Percentiles rank a stretch among this genome's conserved stretches.
Conservation (phyloP, 2,888 invertebrate species). For the Netelia virgata region DNA sequence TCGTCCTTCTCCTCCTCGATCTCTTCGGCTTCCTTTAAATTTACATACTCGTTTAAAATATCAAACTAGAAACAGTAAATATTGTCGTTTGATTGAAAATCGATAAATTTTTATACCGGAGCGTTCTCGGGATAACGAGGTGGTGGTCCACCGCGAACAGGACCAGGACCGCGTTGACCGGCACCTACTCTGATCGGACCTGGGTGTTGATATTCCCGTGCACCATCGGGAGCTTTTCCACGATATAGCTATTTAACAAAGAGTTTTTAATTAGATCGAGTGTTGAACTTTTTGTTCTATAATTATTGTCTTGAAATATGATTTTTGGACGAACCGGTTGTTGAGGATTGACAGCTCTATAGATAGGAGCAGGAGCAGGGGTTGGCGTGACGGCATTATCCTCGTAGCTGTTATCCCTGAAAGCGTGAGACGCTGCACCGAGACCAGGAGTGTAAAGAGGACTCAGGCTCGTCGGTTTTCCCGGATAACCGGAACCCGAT, state of each 20-base stretch:
- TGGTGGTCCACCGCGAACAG: conserved; percentile 73
- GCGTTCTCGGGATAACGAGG: conserved; percentile 72
- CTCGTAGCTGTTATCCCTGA: conserved; percentile 83
- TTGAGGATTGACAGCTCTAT: conserved; percentile 74
- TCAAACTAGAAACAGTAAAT: background rate
- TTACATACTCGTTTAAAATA: conserved; percentile 9
- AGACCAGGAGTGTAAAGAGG: conserved; percentile 80
- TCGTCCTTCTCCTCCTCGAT: conserved; percentile 92
- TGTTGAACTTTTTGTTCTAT: background rate
- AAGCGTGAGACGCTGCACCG: conserved; percentile 77
- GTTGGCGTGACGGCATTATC: conserved; percentile 84
- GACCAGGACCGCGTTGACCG: conserved; percentile 70
- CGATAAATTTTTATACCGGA: conserved; percentile 69
- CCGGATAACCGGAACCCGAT: conserved; percentile 77
- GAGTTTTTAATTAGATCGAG: background rate
- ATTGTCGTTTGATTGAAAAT: background rate
- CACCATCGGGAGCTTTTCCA: conserved; percentile 74
- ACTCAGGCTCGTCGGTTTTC: conserved; percentile 80
- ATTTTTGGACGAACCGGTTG: conserved; percentile 70
- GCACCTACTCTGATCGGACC: conserved; percentile 71
- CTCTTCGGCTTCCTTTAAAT: conserved; percentile 84
- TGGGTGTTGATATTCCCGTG: conserved; percentile 74
- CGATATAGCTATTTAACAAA: conserved; percentile 76
- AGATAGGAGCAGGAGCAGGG: conserved; percentile 81
- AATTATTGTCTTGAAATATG: background rate